Evolutionary conservation across 2,113 vertebrate genomes (phyloP), one percentile per base, ranked within the genome.

Genomic region (Oryzias woworae): DNA sequence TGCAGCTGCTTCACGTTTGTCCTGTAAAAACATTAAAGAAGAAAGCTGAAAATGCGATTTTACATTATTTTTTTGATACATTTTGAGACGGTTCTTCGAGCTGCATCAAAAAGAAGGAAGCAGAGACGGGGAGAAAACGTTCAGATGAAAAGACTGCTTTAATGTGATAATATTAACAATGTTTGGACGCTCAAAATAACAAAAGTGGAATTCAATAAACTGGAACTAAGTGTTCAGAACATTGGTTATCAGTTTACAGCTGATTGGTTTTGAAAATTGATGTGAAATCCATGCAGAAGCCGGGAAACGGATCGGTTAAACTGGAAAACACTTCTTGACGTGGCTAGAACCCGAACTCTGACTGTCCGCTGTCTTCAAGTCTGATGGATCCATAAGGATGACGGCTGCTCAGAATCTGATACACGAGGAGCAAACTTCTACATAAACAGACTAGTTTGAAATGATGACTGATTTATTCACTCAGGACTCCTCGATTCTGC

Each of bases 91-190:
- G 15, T 45, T 2, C 44, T 36, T 2, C 2, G 36, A 10, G 8
- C 36, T 36, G 36, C 10, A 36, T 36, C 8, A 36, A 36, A 36
- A 8, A 36, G 10, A 10, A 12, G 10, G 36, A 36, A 36, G 22
- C 42, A 69, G 10, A 71, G 73, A 15, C 56, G 10, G 36, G 41
- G 7, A 63, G 26, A 43, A 62, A 20, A 22, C 4, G 1, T 2
- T 26, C 20, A 14, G 57, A 44, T 55, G 45, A 18, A 73, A 50
- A 70, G 17, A 55, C 14, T 50, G 23, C 66, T 85, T 85, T 77
- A 77, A 71, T 83, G 49, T 73, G 2, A 58, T 53, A 2, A 36
- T 36, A 13, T 36, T 36, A 36, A 36, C 45, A 51, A 58, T 20
- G 23, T 53, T 44, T 66, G 53, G 31, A 13, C 24, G 60, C 20